Evolutionary conservation across 2,888 invertebrate genomes (phyloP).

Genomic region (Allophyes oxyacanthae): DNA sequence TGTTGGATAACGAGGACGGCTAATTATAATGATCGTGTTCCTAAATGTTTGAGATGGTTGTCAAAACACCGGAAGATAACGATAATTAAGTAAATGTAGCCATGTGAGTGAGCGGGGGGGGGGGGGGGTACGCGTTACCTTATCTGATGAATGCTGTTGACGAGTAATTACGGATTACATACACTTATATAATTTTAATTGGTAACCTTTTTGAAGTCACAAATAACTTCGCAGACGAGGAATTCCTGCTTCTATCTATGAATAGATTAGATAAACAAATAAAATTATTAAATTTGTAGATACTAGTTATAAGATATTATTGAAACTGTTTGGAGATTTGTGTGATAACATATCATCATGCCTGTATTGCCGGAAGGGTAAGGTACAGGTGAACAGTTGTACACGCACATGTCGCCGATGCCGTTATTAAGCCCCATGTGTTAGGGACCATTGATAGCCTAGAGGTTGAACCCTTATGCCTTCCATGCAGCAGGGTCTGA

Average conservation of each 20-base stretch:
- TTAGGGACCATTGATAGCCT: no score
- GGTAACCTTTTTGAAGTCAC: not conserved
- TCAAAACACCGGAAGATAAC: constrained; percentile 24
- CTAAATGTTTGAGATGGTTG: constrained; percentile 7
- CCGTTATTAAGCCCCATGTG: no score
- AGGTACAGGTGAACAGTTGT: no score
- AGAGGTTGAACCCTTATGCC: no score
- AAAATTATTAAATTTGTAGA: not conserved
- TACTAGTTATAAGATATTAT: no score
- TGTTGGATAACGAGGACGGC: constrained; percentile 16
- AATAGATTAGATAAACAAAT: constrained; percentile 9
- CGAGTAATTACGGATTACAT: constrained; percentile 11
- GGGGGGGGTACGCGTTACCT: not conserved
- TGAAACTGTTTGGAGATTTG: no score
- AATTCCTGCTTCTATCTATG: constrained; percentile 3
- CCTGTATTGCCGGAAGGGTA: no score
- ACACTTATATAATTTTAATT: constrained; percentile 17
- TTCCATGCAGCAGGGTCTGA: no score
- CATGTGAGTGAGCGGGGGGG: not conserved
- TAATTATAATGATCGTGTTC: constrained; percentile 14
- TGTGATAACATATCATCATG: no score
- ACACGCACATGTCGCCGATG: no score
- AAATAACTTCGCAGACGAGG: constrained; percentile 8
- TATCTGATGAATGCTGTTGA: constrained; percentile 7
- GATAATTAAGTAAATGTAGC: constrained; percentile 8